Evolutionary conservation across 1,140 invertebrate genomes (phyloP), one percentile per base, ranked within the genome.

Genomic region (Drosophila rufa): DNA sequence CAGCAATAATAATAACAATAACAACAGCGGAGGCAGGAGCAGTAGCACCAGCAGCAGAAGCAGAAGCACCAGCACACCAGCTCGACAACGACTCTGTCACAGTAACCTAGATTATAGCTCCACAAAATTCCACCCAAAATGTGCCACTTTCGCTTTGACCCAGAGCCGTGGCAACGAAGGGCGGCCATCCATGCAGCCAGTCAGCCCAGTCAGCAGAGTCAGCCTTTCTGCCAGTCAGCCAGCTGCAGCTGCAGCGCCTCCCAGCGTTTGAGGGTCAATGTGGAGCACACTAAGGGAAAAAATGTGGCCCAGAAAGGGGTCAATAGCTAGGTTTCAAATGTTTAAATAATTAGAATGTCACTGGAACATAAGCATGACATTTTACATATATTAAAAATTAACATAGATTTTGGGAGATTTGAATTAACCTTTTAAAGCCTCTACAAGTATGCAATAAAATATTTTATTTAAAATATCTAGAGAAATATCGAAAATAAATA

Each of bases 91-190:
- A 82, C 80, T 75, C 81, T 90, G 85, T 85, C 85, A 90, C 85
- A 90, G 85, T 90, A 90, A 90, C 85, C 85, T 79, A 90, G 85
- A 91, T 55, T 55, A 55, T 90, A 90, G 64, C 69, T 81, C 80
- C 86, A 90, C 86, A 90, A 90, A 90, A 82, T 90, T 90, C 75
- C 60, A 82, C 75, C 85, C 78, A 85, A 90, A 90, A 82, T 90
- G 86, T 90, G 85, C 85, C 85, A 90, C 85, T 90, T 90, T 90
- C 85, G 85, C 75, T 90, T 90, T 90, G 85, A 89, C 85, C 85
- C 84, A 89, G 84, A 86, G 82, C 75, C 75, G 64, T 80, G 71
- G 76, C 83, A 82, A 83, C 75, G 78, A 85, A 85, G 82, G 82
- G 70, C 77, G 73, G 57, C 69, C 75, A 70, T 70, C 67, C 67